A percentile compares a stretch with the other conserved stretches of the same genome.
These are phyloP conservation scores for Irena cyanogastra DNA, from an alignment of 2,113 vertebrate genomes.

Conservation along the genomic window DNA sequence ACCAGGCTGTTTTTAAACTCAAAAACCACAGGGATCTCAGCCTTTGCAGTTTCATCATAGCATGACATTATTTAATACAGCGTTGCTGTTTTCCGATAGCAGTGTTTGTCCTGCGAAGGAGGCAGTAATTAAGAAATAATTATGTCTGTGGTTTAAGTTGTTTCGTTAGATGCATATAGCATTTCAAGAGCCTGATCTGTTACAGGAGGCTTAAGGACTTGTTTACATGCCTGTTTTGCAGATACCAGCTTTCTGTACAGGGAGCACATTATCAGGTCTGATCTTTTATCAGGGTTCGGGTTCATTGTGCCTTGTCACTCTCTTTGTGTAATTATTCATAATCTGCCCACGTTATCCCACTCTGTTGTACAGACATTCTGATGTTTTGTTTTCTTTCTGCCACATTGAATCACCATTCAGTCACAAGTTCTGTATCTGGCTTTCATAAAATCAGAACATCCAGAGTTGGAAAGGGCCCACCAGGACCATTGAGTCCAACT, in stretches of 20 bases:
- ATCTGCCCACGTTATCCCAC: background rate
- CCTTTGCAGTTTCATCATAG: background rate
- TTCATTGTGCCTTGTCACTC: accelerated
- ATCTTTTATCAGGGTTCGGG: background rate
- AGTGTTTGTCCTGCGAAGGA: background rate
- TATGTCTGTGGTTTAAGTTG: background rate
- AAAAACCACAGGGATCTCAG: background rate
- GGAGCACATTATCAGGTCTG: background rate
- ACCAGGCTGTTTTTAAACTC: background rate
- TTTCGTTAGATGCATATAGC: background rate
- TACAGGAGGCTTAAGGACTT: background rate
- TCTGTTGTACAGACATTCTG: background rate
- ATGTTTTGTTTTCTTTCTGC: background rate
- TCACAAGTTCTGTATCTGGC: background rate
- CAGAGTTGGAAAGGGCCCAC: background rate
- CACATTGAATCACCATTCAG: accelerated
- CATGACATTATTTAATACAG: background rate
- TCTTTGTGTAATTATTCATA: background rate
- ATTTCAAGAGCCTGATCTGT: background rate
- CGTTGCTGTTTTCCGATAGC: background rate
- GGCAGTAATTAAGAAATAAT: background rate
- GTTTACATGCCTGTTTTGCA: background rate
- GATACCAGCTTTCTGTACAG: background rate
- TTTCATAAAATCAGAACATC: background rate
- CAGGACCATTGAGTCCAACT: background rate